Conservation (phyloP, 2,797 vertebrate genomes). For the Psittacula derbiana region DNA sequence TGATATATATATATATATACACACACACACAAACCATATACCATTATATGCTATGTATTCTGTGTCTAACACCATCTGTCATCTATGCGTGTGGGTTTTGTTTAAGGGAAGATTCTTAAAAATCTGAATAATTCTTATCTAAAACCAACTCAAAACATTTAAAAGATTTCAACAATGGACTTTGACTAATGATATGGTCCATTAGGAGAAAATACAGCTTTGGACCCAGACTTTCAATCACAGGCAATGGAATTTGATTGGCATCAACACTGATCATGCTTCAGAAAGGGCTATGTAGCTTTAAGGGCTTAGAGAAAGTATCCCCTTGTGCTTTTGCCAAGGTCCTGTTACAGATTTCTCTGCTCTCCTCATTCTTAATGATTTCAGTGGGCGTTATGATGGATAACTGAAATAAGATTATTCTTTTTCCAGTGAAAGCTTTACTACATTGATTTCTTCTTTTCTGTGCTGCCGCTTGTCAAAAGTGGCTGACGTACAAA, state of each 20-base stretch:
- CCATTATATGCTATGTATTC: constrained; percentile 3
- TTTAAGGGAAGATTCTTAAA: constrained; percentile 7
- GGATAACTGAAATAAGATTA: constrained; percentile 30
- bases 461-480: background rate
- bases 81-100: background rate
- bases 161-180: background rate
- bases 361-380: background rate
- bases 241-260: background rate
- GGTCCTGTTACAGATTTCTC: background rate
- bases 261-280: background rate
- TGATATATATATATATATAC: too few relatives aligned
- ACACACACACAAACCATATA: background rate
- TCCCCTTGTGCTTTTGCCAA: background rate
- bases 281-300: background rate
- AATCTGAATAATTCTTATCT: constrained; percentile 43
- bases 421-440: background rate
- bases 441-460: background rate
- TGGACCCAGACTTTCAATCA: background rate
- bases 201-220: background rate
- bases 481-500: background rate
- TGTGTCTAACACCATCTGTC: constrained; percentile 50
- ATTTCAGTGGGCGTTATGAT: constrained; percentile 17
- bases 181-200: background rate
- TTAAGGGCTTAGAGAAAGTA: background rate
- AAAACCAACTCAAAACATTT: background rate